Evolutionary conservation across 1,140 invertebrate species (phyloP).

Genomic region (Stratiolaelaps scimitus): DNA sequence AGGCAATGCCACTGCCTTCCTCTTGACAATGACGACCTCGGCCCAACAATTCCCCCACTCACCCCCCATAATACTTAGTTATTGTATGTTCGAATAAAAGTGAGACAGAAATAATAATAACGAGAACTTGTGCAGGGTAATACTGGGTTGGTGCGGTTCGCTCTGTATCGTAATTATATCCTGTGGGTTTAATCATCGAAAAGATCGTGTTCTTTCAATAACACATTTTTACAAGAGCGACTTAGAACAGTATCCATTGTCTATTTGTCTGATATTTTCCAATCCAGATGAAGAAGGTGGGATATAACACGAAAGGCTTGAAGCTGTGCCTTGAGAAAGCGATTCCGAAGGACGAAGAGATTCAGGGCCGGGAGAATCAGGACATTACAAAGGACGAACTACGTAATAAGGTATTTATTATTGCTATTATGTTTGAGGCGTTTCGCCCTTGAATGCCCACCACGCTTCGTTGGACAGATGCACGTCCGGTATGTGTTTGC

Average conservation of each 20-base stretch:
- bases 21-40: too few species aligned
- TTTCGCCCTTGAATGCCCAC: neutral
- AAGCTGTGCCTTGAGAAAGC: neutral
- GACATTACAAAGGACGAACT: neutral
- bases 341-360: conserved; percentile 12
- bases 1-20: too few species aligned
- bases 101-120: too few species aligned
- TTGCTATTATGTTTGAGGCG: neutral
- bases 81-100: neutral
- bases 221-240: too few species aligned
- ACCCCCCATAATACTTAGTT: neutral
- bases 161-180: too few species aligned
- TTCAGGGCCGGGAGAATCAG: neutral
- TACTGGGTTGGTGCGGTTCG: too few species aligned
- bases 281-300: conserved; percentile 25
- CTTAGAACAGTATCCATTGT: neutral
- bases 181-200: too few species aligned
- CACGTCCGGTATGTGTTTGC: too few species aligned
- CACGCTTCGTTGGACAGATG: too few species aligned
- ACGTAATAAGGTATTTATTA: neutral
- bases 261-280: neutral
- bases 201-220: too few species aligned
- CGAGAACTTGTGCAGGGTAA: too few species aligned
- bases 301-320: conserved; percentile 14
- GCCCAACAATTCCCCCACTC: neutral